A percentile compares a stretch with the other conserved stretches of the same genome.
These are phyloP conservation scores for Orthosia gothica DNA, from an alignment of 2,888 invertebrate species.

Conservation along the genomic window DNA sequence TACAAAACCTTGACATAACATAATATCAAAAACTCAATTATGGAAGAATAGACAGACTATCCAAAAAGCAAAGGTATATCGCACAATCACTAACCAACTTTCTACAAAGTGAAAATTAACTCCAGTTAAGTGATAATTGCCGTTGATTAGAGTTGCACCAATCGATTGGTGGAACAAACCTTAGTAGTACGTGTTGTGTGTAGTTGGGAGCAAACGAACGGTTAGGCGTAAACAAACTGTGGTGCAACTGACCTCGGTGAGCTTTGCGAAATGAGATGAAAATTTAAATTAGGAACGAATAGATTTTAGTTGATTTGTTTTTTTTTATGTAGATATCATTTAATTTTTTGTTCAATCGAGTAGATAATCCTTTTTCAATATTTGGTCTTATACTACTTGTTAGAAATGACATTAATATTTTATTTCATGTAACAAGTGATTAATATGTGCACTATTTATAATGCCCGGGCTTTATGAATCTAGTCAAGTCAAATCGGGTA, in stretches of 20 bases:
- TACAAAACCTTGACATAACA: background rate
- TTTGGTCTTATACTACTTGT: too few species aligned
- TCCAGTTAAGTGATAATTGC: conserved; percentile 37
- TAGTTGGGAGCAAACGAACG: conserved; percentile 45
- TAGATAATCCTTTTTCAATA: too few species aligned
- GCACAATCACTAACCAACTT: conserved; percentile 23
- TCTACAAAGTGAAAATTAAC: conserved; percentile 41
- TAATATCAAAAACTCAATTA: background rate
- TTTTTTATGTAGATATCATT: too few species aligned
- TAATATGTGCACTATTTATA: too few species aligned
- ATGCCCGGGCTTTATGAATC: too few species aligned
- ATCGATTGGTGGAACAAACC: conserved; percentile 40
- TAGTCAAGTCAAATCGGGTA: too few species aligned
- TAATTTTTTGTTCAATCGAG: too few species aligned
- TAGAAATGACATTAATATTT: too few species aligned
- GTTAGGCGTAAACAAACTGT: conserved; percentile 39
- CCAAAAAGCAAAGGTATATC: background rate
- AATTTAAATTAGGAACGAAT: conserved; percentile 14
- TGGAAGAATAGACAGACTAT: background rate
- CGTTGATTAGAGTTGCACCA: conserved; percentile 52
- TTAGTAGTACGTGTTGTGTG: conserved; percentile 52
- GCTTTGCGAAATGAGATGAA: conserved; percentile 25
- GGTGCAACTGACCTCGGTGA: conserved; percentile 42
- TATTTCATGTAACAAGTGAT: too few species aligned
- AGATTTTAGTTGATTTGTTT: too few species aligned